A percentile compares a stretch with the other conserved stretches of the same genome.
These are phyloP conservation scores for Micrasema longulum DNA, from an alignment of 1,140 invertebrate species.

Conservation along the genomic window DNA sequence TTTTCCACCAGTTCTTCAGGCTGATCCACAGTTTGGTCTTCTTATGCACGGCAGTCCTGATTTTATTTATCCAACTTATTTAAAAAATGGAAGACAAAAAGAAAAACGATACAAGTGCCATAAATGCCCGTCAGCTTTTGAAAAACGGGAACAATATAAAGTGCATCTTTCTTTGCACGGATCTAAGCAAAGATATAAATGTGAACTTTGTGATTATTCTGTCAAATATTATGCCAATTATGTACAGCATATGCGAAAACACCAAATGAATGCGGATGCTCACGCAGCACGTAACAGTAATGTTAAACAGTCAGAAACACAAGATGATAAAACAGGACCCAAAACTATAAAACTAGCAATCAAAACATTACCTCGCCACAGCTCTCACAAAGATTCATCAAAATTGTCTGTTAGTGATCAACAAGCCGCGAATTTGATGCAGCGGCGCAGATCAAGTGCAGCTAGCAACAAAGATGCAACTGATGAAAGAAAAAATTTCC, in stretches of 20 bases:
- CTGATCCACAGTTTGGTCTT: slow-evolving; percentile 76
- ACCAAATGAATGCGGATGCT: slow-evolving; percentile 77
- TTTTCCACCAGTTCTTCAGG: slow-evolving; percentile 63
- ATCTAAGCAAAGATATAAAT: slow-evolving; percentile 85
- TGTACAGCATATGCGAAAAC: slow-evolving; percentile 82
- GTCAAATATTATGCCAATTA: slow-evolving; percentile 89
- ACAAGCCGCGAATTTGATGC: slow-evolving; percentile 63
- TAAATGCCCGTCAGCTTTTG: slow-evolving; percentile 90
- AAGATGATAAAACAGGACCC: slow-evolving; percentile 39
- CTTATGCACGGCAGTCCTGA: slow-evolving; percentile 80
- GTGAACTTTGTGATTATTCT: slow-evolving; percentile 89
- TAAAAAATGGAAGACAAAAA: slow-evolving; percentile 80
- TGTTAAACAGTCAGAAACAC: slow-evolving; percentile 55
- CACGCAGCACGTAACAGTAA: slow-evolving; percentile 69
- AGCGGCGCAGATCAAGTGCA: slow-evolving; percentile 61
- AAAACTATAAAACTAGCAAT: slow-evolving; percentile 65
- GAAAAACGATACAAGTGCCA: slow-evolving; percentile 85
- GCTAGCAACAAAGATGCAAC: slow-evolving; percentile 61
- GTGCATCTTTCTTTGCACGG: slow-evolving; percentile 87
- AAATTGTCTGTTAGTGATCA: slow-evolving; percentile 69
- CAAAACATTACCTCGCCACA: slow-evolving; percentile 64
- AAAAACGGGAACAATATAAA: slow-evolving; percentile 87
- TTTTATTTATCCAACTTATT: slow-evolving; percentile 80
- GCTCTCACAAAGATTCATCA: slow-evolving; percentile 62
- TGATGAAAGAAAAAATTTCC: slow-evolving; percentile 67